Percentiles rank a stretch among this genome's conserved stretches.
Conservation (phyloP, 2,113 vertebrate genomes). For the Tupaia tana region DNA sequence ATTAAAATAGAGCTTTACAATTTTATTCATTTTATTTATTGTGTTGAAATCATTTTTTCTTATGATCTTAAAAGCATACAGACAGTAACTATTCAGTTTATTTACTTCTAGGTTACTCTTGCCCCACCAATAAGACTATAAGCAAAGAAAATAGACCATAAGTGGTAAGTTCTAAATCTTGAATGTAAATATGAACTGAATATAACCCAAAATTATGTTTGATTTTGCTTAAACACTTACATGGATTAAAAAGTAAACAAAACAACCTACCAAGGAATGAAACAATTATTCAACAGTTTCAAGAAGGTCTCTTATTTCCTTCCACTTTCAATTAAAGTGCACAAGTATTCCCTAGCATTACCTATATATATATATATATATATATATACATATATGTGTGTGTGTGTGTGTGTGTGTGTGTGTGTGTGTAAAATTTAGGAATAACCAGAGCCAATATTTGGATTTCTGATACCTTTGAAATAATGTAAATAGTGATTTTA, state of each 20-base stretch:
- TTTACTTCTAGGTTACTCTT: neutral
- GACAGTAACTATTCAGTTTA: neutral
- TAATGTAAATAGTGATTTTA: neutral
- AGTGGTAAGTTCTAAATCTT: neutral
- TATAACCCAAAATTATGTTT: neutral
- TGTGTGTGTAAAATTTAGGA: no score
- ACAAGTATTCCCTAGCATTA: neutral
- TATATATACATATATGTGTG: no score
- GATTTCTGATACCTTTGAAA: slow-evolving; percentile 8
- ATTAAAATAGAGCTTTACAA: neutral
- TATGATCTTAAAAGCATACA: neutral
- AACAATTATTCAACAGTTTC: neutral
- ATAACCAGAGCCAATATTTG: neutral
- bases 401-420: no score
- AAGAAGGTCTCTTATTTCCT: neutral
- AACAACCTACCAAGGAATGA: neutral
- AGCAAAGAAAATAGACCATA: slow-evolving; percentile 8
- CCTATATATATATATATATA: neutral
- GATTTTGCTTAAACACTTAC: neutral
- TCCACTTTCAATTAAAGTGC: neutral
- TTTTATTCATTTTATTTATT: neutral
- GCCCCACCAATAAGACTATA: neutral
- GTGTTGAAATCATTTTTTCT: slow-evolving; percentile 6
- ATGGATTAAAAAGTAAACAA: neutral
- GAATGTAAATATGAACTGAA: neutral